Conservation (phyloP, 2,113 vertebrate species). For the Parus major region DNA sequence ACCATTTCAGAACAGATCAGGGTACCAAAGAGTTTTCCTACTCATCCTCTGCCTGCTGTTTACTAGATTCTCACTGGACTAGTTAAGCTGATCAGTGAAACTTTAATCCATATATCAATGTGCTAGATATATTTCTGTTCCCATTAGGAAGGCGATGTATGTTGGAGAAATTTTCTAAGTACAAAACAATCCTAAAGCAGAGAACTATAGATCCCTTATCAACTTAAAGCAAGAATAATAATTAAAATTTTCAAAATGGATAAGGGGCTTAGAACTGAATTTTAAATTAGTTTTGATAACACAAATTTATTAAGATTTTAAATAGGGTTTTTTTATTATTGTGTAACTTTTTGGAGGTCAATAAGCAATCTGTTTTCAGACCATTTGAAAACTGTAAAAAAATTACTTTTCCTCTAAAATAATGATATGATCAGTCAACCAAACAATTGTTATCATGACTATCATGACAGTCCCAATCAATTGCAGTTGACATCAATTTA, state of each 20-base stretch:
- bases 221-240: not conserved
- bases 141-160: not conserved
- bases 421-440: not conserved
- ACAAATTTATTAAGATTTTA: not conserved
- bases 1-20: not conserved
- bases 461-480: not conserved
- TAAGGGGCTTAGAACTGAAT: not conserved
- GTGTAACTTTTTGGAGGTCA: slow-evolving; percentile 11
- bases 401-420: not conserved
- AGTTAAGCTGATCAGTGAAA: not conserved
- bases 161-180: not conserved
- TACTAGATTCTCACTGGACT: not conserved
- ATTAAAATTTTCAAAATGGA: slow-evolving; percentile 5
- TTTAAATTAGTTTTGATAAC: slow-evolving; percentile 20
- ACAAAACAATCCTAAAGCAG: not conserved
- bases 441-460: not conserved
- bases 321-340: not conserved
- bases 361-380: not conserved
- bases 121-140: not conserved
- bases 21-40: not conserved
- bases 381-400: not conserved
- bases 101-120: not conserved
- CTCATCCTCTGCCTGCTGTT: not conserved
- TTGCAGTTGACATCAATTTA: not conserved
- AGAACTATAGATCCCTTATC: not conserved